Conservation (phyloP, 1,140 invertebrate species). For the Ips typographus region DNA sequence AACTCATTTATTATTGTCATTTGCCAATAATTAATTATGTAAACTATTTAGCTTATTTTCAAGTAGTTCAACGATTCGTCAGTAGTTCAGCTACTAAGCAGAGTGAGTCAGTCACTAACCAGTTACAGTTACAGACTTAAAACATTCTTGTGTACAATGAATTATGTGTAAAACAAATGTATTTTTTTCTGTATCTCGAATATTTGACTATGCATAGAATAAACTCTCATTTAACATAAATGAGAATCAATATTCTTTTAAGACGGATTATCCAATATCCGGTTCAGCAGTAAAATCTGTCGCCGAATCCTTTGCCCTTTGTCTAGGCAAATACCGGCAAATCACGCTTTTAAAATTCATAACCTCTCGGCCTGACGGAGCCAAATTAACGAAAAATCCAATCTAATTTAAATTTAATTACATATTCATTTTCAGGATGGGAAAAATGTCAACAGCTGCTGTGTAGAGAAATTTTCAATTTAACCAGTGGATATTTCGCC, state of each 20-base stretch:
- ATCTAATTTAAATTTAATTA: constrained; percentile 40
- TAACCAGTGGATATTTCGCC: constrained; percentile 35
- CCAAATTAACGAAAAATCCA: constrained; percentile 36
- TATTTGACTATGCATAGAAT: too few species aligned
- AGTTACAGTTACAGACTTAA: too few species aligned
- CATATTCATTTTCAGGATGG: constrained; percentile 36
- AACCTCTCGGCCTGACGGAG: constrained; percentile 18
- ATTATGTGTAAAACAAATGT: too few species aligned
- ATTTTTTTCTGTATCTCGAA: too few species aligned
- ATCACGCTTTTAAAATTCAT: constrained; percentile 35
- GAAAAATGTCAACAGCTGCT: constrained; percentile 38
- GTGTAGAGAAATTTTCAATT: constrained; percentile 38
- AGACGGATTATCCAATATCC: constrained; percentile 6
- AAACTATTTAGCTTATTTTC: too few species aligned
- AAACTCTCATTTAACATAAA: too few species aligned
- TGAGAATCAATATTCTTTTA: background rate
- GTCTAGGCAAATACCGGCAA: constrained; percentile 12
- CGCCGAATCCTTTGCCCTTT: constrained; percentile 9
- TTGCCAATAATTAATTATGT: too few species aligned
- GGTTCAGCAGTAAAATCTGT: background rate
- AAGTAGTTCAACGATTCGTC: too few species aligned
- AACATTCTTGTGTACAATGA: too few species aligned
- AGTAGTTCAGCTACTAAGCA: too few species aligned
- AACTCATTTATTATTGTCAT: too few species aligned
- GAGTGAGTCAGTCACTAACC: too few species aligned